Percentiles rank a stretch among this genome's conserved stretches.
Conservation (phyloP, 2,113 vertebrate species). For the Myotis yumanensis region DNA sequence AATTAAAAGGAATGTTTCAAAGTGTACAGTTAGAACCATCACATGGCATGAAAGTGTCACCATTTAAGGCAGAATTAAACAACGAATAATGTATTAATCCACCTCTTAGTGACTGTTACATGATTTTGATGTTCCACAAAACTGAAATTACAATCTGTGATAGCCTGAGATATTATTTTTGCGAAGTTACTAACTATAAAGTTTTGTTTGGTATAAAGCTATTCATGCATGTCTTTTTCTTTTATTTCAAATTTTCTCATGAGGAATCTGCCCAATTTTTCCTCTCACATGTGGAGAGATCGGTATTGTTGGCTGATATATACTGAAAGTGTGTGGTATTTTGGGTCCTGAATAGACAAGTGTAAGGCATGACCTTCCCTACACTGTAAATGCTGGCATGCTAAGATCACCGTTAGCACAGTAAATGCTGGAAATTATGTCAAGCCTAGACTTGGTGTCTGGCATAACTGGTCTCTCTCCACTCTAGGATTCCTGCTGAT, state of each 20-base stretch:
- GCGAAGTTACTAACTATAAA: not conserved
- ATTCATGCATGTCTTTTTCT: not conserved
- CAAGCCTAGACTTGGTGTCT: not conserved
- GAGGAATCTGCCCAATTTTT: not conserved
- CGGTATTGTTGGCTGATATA: not conserved
- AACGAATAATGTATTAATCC: slow-evolving; percentile 73
- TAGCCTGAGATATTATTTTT: slow-evolving; percentile 55
- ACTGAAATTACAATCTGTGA: slow-evolving; percentile 66
- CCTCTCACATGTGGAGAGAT: not conserved
- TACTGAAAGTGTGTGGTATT: not conserved
- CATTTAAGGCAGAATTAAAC: slow-evolving; percentile 76
- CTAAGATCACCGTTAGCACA: not conserved
- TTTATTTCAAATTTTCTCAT: slow-evolving; percentile 6
- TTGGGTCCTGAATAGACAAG: not conserved
- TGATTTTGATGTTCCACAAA: slow-evolving; percentile 76
- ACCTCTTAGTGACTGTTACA: slow-evolving; percentile 70
- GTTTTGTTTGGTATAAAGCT: not conserved
- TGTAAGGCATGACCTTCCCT: not conserved
- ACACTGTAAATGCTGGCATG: not conserved
- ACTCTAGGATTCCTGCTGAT: not conserved
- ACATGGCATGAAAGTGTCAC: slow-evolving; percentile 70
- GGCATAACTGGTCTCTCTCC: not conserved
- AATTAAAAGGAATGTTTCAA: slow-evolving; percentile 78
- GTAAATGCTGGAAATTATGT: not conserved
- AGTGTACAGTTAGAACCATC: slow-evolving; percentile 62